Evolutionary conservation across 1,140 invertebrate genomes (phyloP).

Genomic region (Meloidogyne floridensis): DNA sequence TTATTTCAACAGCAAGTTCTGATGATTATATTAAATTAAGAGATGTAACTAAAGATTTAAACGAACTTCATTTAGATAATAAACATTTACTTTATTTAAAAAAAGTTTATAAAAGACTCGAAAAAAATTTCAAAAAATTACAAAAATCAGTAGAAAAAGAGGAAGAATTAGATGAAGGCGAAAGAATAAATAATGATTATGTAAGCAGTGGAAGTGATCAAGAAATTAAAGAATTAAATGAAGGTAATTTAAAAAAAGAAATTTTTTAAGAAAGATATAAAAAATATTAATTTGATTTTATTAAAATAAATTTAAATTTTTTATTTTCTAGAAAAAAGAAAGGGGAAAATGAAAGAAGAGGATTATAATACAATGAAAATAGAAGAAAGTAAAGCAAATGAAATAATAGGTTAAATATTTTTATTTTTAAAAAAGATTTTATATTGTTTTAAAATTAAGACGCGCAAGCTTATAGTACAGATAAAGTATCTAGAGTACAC

Average conservation of each 20-base stretch:
- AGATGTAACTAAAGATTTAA: background rate
- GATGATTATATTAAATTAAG: background rate
- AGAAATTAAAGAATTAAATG: background rate
- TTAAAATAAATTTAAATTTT: too few species aligned
- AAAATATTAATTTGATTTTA: too few species aligned
- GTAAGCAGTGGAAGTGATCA: background rate
- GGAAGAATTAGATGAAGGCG: background rate
- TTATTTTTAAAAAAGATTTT: too few species aligned
- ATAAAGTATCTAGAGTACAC: too few species aligned
- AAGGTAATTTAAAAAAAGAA: too few species aligned
- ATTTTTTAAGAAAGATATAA: too few species aligned
- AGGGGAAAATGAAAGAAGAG: background rate
- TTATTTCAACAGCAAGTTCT: conserved; percentile 9
- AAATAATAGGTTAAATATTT: background rate
- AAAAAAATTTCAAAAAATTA: background rate
- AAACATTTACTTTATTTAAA: conserved; percentile 8
- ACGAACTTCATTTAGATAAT: background rate
- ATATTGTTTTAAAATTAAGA: too few species aligned
- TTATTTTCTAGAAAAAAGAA: background rate
- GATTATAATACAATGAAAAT: background rate
- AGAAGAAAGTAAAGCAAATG: background rate
- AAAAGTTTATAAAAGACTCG: background rate
- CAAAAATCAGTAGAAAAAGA: background rate
- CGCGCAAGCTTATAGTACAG: too few species aligned
- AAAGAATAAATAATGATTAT: background rate